Base-by-base conservation (phyloP, 1,140 invertebrate genomes). In the Nixonia krombeini region DNA sequence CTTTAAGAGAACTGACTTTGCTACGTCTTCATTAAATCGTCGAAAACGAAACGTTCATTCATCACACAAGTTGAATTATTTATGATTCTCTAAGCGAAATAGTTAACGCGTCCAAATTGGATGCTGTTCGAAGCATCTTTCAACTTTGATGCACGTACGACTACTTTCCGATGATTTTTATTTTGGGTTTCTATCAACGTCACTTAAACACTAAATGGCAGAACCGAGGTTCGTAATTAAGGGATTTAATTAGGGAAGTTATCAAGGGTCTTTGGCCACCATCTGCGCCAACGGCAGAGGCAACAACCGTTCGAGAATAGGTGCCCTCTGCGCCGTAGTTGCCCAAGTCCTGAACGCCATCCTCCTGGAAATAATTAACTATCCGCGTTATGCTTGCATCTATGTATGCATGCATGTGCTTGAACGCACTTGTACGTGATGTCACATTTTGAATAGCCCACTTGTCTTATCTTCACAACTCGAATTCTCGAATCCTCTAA, bases 231-330 rank as follows among this genome's bases (percentile, higher is more conserved):
- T 26, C 51, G 64, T 71, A 72, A 76, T 73, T 71, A 75, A 67
- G 66, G 64, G 71, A 75, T 76, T 78, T 76, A 76, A 78, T 78
- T 73, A 67, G 56, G 26, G 40, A 72, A 75, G 67, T 75, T 75
- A 74, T 78, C 74, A 65, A 62, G 47, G 29, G 21, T 47, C 46
- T 59, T 66, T 65, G 59, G 42, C 42, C 53, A 53, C 52, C 70
- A 42, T 65, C 41, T 58, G 57, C 53, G 50, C 52, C 70, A 42
- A 62, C 41, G 53, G 57, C 40, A 56, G 49, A 40, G 40, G 57
- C 51, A 53, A 50, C 70, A 45, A 59, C 53, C 62, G 16, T 64
- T 45, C 38, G 16, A 31, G 29, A 42, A 55, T 49, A 41, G 62
- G 53, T 51, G 50, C 35, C 44, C 35, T 29, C 40, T 46, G 42